These are phyloP conservation scores for Gallinago solitaria DNA, from an alignment of 2,797 vertebrate species.

Conservation along the genomic window DNA sequence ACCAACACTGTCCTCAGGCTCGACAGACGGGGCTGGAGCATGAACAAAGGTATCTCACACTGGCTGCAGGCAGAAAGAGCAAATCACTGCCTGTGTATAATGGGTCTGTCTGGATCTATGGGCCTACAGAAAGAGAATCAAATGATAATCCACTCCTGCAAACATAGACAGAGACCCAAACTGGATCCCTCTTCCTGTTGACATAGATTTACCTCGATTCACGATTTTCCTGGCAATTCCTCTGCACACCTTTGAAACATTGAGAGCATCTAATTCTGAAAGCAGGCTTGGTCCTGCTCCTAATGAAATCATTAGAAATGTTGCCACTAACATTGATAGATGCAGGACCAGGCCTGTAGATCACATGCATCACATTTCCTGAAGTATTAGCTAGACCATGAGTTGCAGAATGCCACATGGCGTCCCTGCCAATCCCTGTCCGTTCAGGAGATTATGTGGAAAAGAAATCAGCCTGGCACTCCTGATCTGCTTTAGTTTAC, in stretches of 20 bases:
- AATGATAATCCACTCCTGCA: background rate
- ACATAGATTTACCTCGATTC: background rate
- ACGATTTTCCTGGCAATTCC: background rate
- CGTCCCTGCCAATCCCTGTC: background rate
- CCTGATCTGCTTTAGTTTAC: background rate
- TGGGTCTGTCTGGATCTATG: background rate
- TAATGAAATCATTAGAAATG: slow-evolving; percentile 26
- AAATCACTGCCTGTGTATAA: background rate
- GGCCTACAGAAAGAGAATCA: background rate
- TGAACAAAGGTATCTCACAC: background rate
- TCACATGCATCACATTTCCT: background rate
- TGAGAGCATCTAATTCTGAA: background rate
- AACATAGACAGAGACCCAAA: background rate
- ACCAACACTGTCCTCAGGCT: background rate
- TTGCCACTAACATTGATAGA: background rate
- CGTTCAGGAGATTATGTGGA: background rate
- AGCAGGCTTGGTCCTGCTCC: slow-evolving; percentile 48
- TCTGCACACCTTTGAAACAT: background rate
- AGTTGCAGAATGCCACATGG: background rate
- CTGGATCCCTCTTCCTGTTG: background rate
- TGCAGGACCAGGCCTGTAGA: background rate
- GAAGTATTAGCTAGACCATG: slow-evolving; percentile 30
- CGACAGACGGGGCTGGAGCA: rapidly evolving
- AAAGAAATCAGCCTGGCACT: background rate
- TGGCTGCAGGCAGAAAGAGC: background rate